These are phyloP conservation scores for Mercenaria mercenaria DNA, from an alignment of 1,140 invertebrate genomes.

Conservation along the genomic window DNA sequence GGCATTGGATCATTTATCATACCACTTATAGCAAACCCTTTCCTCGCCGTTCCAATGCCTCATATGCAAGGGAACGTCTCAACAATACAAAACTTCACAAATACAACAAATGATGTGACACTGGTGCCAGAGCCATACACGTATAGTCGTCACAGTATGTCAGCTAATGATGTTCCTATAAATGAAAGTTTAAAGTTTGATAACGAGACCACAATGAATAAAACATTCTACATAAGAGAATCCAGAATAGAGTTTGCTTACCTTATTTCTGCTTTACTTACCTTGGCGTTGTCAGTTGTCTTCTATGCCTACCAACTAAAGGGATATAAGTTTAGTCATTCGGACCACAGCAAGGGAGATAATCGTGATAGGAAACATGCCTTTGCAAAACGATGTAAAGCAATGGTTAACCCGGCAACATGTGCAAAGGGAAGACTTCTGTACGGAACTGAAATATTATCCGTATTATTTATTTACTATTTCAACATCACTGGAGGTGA, in stretches of 20 bases:
- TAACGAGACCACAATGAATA: neutral
- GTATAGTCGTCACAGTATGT: neutral
- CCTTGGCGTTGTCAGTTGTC: slow-evolving; percentile 53
- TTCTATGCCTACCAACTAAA: slow-evolving; percentile 70
- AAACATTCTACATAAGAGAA: slow-evolving; percentile 51
- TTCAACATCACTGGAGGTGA: slow-evolving; percentile 74
- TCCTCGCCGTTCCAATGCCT: slow-evolving; percentile 67
- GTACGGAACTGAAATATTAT: slow-evolving; percentile 71
- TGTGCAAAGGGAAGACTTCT: slow-evolving; percentile 69
- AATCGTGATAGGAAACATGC: neutral
- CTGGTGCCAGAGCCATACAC: neutral
- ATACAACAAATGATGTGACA: neutral
- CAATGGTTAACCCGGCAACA: slow-evolving; percentile 70
- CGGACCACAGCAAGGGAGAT: neutral
- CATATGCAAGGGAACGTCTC: neutral
- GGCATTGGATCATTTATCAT: slow-evolving; percentile 78
- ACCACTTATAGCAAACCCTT: slow-evolving; percentile 77
- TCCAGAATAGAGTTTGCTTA: slow-evolving; percentile 74
- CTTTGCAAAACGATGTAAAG: neutral
- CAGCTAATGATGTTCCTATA: neutral
- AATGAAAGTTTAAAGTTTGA: neutral
- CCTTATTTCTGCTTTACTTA: slow-evolving; percentile 69
- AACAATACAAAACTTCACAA: neutral
- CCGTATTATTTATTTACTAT: slow-evolving; percentile 72
- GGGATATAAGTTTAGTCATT: neutral